Conservation (phyloP, 2,888 invertebrate genomes). For the Aspidiotus destructor region DNA sequence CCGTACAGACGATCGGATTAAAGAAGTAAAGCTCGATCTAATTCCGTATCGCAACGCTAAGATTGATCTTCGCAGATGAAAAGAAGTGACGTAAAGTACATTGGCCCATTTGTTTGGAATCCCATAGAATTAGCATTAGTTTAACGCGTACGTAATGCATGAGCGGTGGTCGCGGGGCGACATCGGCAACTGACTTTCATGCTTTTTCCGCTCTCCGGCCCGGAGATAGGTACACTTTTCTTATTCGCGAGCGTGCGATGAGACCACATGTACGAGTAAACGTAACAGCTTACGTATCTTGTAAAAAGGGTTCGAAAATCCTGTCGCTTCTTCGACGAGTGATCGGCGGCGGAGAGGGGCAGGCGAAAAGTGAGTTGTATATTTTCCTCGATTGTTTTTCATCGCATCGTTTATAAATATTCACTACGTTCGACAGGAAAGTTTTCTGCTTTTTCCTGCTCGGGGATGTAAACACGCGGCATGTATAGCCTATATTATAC, state of each 20-base stretch:
- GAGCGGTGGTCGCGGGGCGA: conserved; percentile 3
- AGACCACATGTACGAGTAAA: conserved; percentile 26
- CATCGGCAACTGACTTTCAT: background rate
- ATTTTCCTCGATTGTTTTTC: conserved; percentile 15
- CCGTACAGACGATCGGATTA: conserved; percentile 10
- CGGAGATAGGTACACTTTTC: conserved; percentile 9
- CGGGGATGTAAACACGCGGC: conserved; percentile 23
- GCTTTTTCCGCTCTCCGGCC: background rate
- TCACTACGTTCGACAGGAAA: conserved; percentile 27
- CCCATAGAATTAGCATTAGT: conserved; percentile 30
- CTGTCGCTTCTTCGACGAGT: background rate
- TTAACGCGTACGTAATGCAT: conserved; percentile 19
- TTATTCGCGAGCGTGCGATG: conserved; percentile 18
- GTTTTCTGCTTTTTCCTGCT: conserved; percentile 9
- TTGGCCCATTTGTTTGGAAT: conserved; percentile 31
- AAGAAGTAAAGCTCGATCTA: conserved; percentile 16
- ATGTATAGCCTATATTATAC: too few relatives aligned
- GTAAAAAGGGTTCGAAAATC: conserved; percentile 30
- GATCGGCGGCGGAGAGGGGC: background rate
- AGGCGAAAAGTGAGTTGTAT: too few relatives aligned
- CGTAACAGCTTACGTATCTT: conserved; percentile 28
- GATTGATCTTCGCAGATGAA: conserved; percentile 20
- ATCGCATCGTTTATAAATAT: conserved; percentile 32
- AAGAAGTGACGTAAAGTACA: conserved; percentile 27
- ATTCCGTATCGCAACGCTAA: conserved; percentile 13